Base-by-base conservation (phyloP, 92 coral and sea anemone genomes). In the Metridium senile region DNA sequence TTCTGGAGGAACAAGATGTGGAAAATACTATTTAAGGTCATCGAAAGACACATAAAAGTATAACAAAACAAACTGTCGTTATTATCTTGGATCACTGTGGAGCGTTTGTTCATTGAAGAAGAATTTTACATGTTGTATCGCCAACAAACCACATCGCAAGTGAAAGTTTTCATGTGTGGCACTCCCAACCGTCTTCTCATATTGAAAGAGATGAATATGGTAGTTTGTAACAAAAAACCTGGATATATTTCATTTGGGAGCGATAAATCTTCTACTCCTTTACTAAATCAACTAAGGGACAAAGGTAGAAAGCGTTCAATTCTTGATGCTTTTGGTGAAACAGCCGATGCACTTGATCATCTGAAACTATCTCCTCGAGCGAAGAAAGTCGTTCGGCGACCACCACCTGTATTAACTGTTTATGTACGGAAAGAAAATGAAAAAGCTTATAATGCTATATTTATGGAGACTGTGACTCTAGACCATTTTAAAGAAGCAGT, bases 381-480 rank as follows among this genome's bases (percentile, higher is more conserved):
- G 71, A 92, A 92, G 75, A 77, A 90, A 79, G 93, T 87, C 27
- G 85, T 82, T 9, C 85, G 97, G 39, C 90, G 97, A 58, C 97
- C 97, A 22, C 97, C 97, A 43, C 97, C 97, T 33, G 66, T 85
- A 11, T 68, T 92, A 32, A 89, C 93, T 77, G 74, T 92, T 30
- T 92, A 92, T 70, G 93, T 92, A 13, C 89, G 97, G 74, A 77
- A 84, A 82, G 93, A 92, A 66, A 85, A 79, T 58, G 93, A 92
- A 76, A 92, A 92, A 77, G 97, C 97, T 19, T 89, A 89, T 52
- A 80, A 92, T 83, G 97, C 97, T 28, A 89, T 92, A 71, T 89
- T 89, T 77, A 59, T 92, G 87, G 97, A 92, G 35, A 88, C 89
- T 68, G 29, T 81, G 26, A 89, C 91, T 39, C 82, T 85, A 19